Base-by-base conservation (phyloP, 2,113 vertebrate species). In the Micronisus gabar region DNA sequence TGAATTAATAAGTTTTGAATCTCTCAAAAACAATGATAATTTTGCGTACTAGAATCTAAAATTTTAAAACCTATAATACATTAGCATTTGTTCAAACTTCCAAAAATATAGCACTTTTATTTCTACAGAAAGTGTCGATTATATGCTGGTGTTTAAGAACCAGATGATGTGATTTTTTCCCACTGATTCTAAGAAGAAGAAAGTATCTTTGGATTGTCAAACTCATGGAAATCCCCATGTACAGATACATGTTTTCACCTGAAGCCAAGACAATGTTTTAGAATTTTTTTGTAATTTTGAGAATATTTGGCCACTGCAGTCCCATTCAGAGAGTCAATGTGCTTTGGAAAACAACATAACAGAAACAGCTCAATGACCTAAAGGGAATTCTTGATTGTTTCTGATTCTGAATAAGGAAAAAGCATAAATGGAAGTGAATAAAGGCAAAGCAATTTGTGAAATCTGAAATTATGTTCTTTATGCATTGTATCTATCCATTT, bases 161-260 rank as follows among this genome's bases (percentile, higher is more conserved):
- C 98, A 25, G 98, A 98, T 21, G 95, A 98, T 55, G 76, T 98
- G 72, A 98, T 99, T 95, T 99, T 99, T 99, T 67, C 97, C 98
- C 14, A 94, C 98, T 88, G 98, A 98, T 93, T 98, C 98, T 15
- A 97, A 98, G 34, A 97, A 99, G 68, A 98, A 98, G 96, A 99
- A 99, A 97, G 95, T 99, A 67, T 96, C 98, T 67, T 86, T 99
- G 96, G 98, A 97, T 95, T 99, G 98, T 92, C 97, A 99, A 96
- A 98, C 97, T 30, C 97, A 95, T 89, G 97, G 98, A 84, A 99
- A 98, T 70, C 98, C 96, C 98, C 36, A 96, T 80, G 13, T 98
- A 98, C 95, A 99, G 98, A 98, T 99, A 97, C 4, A 90, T 36
- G 1, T 1, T 50, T 50, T 23, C 7, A 50, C 48, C 13, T 50